Conservation (phyloP, 2,113 vertebrate species). For the Montifringilla adamsi region DNA sequence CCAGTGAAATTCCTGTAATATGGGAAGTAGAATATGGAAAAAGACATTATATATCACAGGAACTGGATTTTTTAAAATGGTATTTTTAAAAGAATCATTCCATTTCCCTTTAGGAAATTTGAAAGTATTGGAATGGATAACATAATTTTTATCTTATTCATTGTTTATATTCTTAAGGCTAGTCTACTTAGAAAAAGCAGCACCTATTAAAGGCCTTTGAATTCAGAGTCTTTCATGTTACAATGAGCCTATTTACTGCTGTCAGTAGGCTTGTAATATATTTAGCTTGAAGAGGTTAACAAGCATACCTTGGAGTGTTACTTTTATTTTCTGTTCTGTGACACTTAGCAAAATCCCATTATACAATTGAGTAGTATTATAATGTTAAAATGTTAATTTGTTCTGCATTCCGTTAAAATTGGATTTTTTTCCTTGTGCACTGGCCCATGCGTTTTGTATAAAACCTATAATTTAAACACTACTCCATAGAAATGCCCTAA, state of each 20-base stretch:
- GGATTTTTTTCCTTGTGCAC: conserved; percentile 57
- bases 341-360: conserved; percentile 67
- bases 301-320: conserved; percentile 54
- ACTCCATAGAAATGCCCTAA: conserved; percentile 43
- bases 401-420: conserved; percentile 78
- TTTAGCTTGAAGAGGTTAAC: conserved; percentile 59
- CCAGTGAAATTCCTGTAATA: background rate
- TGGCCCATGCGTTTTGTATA: conserved; percentile 61
- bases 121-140: background rate
- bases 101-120: conserved; percentile 8
- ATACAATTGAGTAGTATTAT: conserved; percentile 57
- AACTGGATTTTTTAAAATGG: background rate
- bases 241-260: conserved; percentile 44
- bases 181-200: conserved; percentile 12
- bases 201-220: conserved; percentile 39
- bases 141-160: conserved; percentile 23
- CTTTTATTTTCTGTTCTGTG: conserved; percentile 69
- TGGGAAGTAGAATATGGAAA: background rate
- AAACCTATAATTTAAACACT: conserved; percentile 76
- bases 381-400: conserved; percentile 76
- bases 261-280: conserved; percentile 30
- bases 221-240: conserved; percentile 53
- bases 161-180: background rate
- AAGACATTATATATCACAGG: background rate
- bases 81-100: background rate